Conservation (phyloP, 2,888 invertebrate species). For the Nymphalis urticae region DNA sequence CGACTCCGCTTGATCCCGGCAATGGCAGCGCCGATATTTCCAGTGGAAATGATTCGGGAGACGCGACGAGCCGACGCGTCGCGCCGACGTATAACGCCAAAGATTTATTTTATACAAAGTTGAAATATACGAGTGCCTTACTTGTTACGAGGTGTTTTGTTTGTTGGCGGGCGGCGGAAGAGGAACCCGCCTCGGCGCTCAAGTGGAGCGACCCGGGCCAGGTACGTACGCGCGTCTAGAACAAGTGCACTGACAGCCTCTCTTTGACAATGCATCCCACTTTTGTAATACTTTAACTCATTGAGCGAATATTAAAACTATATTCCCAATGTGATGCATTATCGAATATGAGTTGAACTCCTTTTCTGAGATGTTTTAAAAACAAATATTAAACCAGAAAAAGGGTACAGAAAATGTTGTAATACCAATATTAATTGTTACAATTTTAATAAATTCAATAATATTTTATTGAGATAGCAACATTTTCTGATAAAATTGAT, state of each 20-base stretch:
- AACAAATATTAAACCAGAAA: slow-evolving; percentile 9
- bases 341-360: slow-evolving; percentile 13
- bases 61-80: slow-evolving; percentile 52
- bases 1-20: slow-evolving; percentile 58
- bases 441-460: not conserved
- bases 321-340: slow-evolving; percentile 20
- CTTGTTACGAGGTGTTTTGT: slow-evolving; percentile 79
- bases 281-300: not conserved
- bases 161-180: slow-evolving; percentile 63
- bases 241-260: slow-evolving; percentile 55
- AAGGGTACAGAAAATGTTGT: slow-evolving; percentile 17
- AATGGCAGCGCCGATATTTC: slow-evolving; percentile 67
- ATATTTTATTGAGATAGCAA: slow-evolving; percentile 10
- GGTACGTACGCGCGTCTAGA: slow-evolving; percentile 83
- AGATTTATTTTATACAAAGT: slow-evolving; percentile 72
- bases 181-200: slow-evolving; percentile 88
- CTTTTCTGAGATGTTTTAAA: slow-evolving; percentile 12
- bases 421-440: slow-evolving; percentile 9
- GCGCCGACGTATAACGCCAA: slow-evolving; percentile 58
- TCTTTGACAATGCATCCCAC: slow-evolving; percentile 17
- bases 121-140: slow-evolving; percentile 81
- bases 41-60: slow-evolving; percentile 78
- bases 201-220: slow-evolving; percentile 90
- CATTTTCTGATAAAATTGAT: slow-evolving; percentile 25
- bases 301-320: not conserved